These are phyloP conservation scores for Hydractinia symbiolongicarpus DNA, from an alignment of 30 jellyfish, hydroid and myxozoan species.

Conservation along the genomic window DNA sequence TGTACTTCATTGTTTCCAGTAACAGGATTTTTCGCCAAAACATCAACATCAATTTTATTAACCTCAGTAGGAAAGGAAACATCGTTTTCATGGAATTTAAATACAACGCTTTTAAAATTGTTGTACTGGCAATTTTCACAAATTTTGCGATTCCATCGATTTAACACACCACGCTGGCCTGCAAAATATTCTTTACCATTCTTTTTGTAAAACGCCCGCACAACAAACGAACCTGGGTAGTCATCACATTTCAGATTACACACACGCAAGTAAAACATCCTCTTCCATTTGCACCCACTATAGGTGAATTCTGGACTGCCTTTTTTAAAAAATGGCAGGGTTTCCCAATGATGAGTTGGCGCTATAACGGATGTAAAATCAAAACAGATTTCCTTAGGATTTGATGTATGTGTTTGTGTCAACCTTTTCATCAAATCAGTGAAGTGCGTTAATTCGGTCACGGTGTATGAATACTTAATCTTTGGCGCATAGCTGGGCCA, in stretches of 20 bases:
- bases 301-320: too few species aligned
- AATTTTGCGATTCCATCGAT: slow-evolving; percentile 22
- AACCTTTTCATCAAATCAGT: background rate
- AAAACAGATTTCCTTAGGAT: background rate
- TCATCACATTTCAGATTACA: slow-evolving; percentile 13
- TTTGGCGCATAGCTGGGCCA: background rate
- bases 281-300: too few species aligned
- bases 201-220: slow-evolving; percentile 1
- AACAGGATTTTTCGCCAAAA: too few species aligned
- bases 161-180: slow-evolving; percentile 9
- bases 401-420: background rate
- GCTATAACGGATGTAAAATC: background rate
- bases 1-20: too few species aligned
- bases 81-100: too few species aligned
- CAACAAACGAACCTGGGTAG: slow-evolving; percentile 26
- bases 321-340: background rate
- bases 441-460: background rate
- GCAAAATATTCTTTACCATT: background rate
- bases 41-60: too few species aligned
- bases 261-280: slow-evolving; percentile 2
- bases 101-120: background rate
- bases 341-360: background rate
- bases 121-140: slow-evolving; percentile 23
- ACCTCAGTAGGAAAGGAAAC: too few species aligned
- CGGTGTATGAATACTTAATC: background rate